Evolutionary conservation across 1,140 invertebrate species (phyloP).

Genomic region (Tetraneura akinire): DNA sequence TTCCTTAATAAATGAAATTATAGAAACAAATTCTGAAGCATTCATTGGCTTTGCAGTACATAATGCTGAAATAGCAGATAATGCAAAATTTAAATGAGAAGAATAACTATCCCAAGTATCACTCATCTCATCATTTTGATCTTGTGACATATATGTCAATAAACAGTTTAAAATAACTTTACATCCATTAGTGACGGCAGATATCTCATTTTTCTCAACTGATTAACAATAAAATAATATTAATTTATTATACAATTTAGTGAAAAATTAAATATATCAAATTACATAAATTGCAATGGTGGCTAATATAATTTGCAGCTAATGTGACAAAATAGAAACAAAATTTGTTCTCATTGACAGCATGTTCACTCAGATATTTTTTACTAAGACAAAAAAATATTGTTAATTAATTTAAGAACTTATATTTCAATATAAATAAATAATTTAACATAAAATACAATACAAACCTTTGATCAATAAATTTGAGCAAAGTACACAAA

Average conservation of each 20-base stretch:
- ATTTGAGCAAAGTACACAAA: slow-evolving; percentile 25
- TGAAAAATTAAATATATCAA: not conserved
- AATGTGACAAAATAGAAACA: slow-evolving; percentile 39
- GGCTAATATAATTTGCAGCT: slow-evolving; percentile 48
- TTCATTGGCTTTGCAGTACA: slow-evolving; percentile 32
- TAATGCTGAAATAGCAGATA: slow-evolving; percentile 33
- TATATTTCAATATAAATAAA: slow-evolving; percentile 7
- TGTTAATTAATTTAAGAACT: not conserved
- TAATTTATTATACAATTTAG: not conserved
- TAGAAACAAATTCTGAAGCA: slow-evolving; percentile 31
- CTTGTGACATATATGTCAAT: slow-evolving; percentile 51
- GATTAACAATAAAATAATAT: slow-evolving; percentile 27
- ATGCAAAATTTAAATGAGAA: slow-evolving; percentile 27
- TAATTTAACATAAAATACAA: not conserved
- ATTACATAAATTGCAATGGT: slow-evolving; percentile 48
- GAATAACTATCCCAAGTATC: slow-evolving; percentile 41
- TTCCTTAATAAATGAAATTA: slow-evolving; percentile 35
- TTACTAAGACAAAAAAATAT: slow-evolving; percentile 12
- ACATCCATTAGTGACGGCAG: slow-evolving; percentile 10
- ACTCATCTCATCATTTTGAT: slow-evolving; percentile 44
- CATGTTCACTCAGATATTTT: slow-evolving; percentile 26
- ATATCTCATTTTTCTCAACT: slow-evolving; percentile 37
- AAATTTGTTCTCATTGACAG: slow-evolving; percentile 35
- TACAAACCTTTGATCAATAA: slow-evolving; percentile 36
- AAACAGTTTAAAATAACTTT: slow-evolving; percentile 26